Conservation (phyloP, 2,888 invertebrate genomes). For the Pachliopta kotzebuea region DNA sequence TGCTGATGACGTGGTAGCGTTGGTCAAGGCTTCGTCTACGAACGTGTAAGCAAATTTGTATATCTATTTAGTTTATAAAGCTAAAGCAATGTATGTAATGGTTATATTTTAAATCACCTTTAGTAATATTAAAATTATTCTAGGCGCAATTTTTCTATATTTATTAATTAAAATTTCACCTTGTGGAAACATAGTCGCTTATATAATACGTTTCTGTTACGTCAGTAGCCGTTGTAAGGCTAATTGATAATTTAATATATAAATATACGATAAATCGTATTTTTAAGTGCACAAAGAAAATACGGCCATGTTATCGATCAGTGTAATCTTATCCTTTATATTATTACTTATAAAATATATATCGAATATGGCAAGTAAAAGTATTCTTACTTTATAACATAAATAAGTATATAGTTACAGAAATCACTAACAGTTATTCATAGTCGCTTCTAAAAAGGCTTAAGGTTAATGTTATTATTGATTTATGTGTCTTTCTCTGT, state of each 20-base stretch:
- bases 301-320: background rate
- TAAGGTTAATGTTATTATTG: too few species aligned
- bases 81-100: background rate
- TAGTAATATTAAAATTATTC: background rate
- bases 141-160: background rate
- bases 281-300: background rate
- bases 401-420: background rate
- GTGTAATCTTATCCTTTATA: background rate
- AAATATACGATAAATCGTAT: background rate
- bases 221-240: background rate
- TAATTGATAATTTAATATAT: background rate
- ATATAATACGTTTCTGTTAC: background rate
- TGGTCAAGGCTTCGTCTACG: background rate
- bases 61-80: background rate
- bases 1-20: background rate
- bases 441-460: too few species aligned
- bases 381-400: background rate
- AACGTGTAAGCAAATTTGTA: background rate
- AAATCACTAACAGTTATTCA: too few species aligned
- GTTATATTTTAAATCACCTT: background rate
- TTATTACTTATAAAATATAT: background rate
- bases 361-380: background rate
- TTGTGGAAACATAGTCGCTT: background rate
- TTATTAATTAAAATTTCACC: background rate
- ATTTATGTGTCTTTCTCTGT: too few species aligned